phyloP scores from a whole-genome alignment of 2,113 vertebrate genomes.

The Osmerus eperlanus region DNA sequence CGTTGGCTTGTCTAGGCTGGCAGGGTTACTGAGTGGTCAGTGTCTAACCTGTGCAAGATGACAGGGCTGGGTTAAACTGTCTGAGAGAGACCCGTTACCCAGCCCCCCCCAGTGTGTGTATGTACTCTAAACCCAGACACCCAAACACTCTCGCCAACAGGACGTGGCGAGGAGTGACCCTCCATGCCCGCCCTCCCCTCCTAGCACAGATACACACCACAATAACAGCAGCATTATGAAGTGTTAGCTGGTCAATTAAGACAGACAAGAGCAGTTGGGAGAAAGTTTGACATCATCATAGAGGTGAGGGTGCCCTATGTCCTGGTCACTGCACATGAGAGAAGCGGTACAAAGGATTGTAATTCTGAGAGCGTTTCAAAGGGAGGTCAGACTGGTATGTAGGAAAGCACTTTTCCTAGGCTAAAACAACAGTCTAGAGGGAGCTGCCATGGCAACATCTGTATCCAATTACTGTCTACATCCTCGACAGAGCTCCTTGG shows the following conservation, averaged over 20 bases:
- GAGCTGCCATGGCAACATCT: conserved; percentile 79
- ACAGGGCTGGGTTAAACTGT: no score
- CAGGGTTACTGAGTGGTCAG: no score
- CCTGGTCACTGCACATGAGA: conserved; percentile 47
- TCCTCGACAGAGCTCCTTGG: conserved; percentile 76
- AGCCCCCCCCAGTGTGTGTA: background rate
- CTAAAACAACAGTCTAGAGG: conserved; percentile 87
- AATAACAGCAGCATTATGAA: conserved; percentile 33
- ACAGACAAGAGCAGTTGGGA: conserved; percentile 28
- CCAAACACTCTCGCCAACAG: conserved; percentile 14
- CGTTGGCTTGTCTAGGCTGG: no score
- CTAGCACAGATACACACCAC: conserved; percentile 10
- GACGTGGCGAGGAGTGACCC: conserved; percentile 14
- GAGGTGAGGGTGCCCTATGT: conserved; percentile 3
- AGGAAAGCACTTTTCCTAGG: conserved; percentile 76
- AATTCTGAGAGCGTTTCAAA: conserved; percentile 87
- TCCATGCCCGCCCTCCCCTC: conserved; percentile 3
- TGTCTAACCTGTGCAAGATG: no score
- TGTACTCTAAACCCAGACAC: conserved; percentile 4
- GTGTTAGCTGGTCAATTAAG: conserved; percentile 42
- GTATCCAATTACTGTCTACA: conserved; percentile 88
- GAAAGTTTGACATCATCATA: conserved; percentile 17
- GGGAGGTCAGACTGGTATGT: conserved; percentile 85
- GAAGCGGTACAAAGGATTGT: conserved; percentile 81
- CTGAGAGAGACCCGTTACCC: no score